Base-by-base conservation (phyloP, 2,797 vertebrate species). In the Macrochelys suwanniensis region DNA sequence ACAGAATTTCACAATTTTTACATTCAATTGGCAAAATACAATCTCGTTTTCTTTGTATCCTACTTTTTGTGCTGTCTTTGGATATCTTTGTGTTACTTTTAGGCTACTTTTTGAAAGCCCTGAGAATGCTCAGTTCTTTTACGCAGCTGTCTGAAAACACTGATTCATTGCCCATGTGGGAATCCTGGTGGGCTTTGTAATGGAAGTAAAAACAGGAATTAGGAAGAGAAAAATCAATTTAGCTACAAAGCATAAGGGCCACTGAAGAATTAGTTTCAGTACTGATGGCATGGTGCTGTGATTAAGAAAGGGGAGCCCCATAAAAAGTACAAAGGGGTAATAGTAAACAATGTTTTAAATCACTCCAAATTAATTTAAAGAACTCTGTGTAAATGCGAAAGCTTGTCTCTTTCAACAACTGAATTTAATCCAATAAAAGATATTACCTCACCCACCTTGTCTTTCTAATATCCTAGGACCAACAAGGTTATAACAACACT, bases 211-310 rank as follows among this genome's bases (percentile, higher is more conserved):
- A 95, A 95, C 83, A 96, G 94, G 94, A 96, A 93, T 90, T 95
- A 94, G 82, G 88, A 93, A 90, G 85, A 93, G 85, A 95, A 97
- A 97, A 96, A 97, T 97, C 90, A 93, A 97, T 97, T 97, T 93
- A 95, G 84, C 54, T 49, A 84, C 77, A 53, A 85, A 95, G 71
- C 50, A 83, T 31, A 90, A 92, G 95, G 90, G 88, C 94, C 95
- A 95, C 92, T 95, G 90, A 53, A 91, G 91, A 96, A 97, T 96
- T 93, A 89, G 79, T 95, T 97, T 95, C 85, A 83, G 23, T 88
- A 68, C 78, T 89, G 80, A 89, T 84, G 49, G 86, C 77, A 85
- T 93, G 51, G 88, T 82, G 59, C 28, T 89, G 23, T 91, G 74
- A 82, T 94, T 86, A 93, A 80, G 89, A 81, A 95, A 92, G 71